Percentiles rank a stretch among this genome's conserved stretches.
These are phyloP conservation scores for Drosophila paramelanica DNA, from an alignment of 2,888 invertebrate species.

Conservation along the genomic window DNA sequence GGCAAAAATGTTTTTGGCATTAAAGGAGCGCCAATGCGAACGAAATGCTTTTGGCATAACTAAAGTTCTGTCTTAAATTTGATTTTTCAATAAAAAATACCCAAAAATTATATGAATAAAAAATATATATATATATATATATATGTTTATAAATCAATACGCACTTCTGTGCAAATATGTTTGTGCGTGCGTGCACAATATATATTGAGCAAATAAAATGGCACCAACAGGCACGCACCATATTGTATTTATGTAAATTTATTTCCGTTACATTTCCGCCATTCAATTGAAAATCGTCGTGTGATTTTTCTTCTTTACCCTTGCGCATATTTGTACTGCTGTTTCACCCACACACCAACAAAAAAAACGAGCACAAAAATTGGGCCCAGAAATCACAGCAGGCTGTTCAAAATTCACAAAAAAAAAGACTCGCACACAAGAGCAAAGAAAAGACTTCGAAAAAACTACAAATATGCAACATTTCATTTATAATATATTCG, in stretches of 20 bases:
- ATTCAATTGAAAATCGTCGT: constrained; percentile 79
- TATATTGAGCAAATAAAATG: constrained; percentile 77
- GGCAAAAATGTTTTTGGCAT: constrained; percentile 53
- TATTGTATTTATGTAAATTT: constrained; percentile 81
- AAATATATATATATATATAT: constrained; percentile 2
- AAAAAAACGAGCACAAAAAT: constrained; percentile 4
- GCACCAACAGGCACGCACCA: constrained; percentile 77
- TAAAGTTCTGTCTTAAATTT: constrained; percentile 43
- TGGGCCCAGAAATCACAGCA: constrained; percentile 39
- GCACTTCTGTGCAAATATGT: constrained; percentile 66
- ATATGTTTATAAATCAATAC: constrained; percentile 68
- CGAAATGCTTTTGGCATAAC: constrained; percentile 24
- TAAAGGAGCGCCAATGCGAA: constrained; percentile 51
- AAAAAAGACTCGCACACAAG: background rate
- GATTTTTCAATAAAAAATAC: constrained; percentile 14
- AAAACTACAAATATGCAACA: constrained; percentile 66
- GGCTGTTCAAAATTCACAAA: constrained; percentile 35
- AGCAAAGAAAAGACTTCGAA: constrained; percentile 9
- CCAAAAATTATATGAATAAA: constrained; percentile 4
- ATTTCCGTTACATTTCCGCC: constrained; percentile 82
- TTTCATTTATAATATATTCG: constrained; percentile 48
- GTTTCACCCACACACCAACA: constrained; percentile 16
- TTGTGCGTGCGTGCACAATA: constrained; percentile 43
- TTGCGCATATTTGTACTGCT: constrained; percentile 45
- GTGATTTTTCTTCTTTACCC: constrained; percentile 66